Conservation (phyloP, 2,888 invertebrate species). For the Rhyacophila evoluta region DNA sequence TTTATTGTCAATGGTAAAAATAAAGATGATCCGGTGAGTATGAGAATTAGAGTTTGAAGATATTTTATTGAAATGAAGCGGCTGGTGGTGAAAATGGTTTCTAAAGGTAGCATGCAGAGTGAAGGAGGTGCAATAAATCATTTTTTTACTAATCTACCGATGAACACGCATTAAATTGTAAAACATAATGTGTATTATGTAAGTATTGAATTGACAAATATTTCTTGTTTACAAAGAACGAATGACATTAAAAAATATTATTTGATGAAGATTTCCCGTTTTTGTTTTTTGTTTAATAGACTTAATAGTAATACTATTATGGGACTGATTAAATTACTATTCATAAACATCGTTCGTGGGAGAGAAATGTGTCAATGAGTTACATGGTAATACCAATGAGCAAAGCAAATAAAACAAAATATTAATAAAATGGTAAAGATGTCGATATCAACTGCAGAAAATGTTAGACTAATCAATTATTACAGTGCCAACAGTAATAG, state of each 20-base stretch:
- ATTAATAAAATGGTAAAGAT: neutral
- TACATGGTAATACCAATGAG: too few species aligned
- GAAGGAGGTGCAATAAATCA: neutral
- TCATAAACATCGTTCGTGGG: too few species aligned
- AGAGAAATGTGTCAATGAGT: too few species aligned
- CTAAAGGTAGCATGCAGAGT: slow-evolving; percentile 23
- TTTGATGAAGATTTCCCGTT: too few species aligned
- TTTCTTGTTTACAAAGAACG: too few species aligned
- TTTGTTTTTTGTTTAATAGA: too few species aligned
- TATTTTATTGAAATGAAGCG: slow-evolving; percentile 19
- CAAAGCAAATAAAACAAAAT: too few species aligned
- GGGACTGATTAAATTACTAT: too few species aligned
- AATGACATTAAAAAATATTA: too few species aligned
- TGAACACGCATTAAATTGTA: neutral
- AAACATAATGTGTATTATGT: too few species aligned
- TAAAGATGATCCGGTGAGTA: neutral
- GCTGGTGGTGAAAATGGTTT: slow-evolving; percentile 16
- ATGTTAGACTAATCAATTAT: slow-evolving; percentile 23
- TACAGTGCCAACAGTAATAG: neutral
- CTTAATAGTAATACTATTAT: too few species aligned
- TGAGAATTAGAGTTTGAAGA: slow-evolving; percentile 25
- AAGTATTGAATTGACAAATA: too few species aligned
- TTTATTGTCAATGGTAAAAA: slow-evolving; percentile 18
- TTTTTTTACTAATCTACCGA: neutral
- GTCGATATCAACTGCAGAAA: slow-evolving; percentile 23